Conservation (phyloP, 1,140 invertebrate species). For the Drosophila melanogaster region DNA sequence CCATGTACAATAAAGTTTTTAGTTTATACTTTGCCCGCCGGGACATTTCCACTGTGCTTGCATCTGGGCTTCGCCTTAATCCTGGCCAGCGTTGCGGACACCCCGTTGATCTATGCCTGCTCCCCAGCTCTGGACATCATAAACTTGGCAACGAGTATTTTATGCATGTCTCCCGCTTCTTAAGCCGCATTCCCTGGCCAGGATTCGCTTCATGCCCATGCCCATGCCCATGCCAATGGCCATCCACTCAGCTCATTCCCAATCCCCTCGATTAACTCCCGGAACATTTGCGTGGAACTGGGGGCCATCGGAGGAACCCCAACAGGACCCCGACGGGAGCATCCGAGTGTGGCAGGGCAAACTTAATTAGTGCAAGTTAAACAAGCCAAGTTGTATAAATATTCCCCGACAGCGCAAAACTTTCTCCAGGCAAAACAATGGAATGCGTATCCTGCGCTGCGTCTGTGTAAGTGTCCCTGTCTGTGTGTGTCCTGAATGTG, state of each 20-base stretch:
- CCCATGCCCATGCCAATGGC: no score
- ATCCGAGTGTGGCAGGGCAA: slow-evolving; percentile 75
- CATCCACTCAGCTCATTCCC: not conserved
- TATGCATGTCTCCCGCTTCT: slow-evolving; percentile 36
- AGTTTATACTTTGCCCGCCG: not conserved
- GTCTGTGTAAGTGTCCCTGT: slow-evolving; percentile 8
- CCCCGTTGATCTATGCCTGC: slow-evolving; percentile 24
- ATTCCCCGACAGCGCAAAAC: slow-evolving; percentile 67
- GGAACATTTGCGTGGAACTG: slow-evolving; percentile 14
- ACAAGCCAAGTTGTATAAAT: slow-evolving; percentile 78
- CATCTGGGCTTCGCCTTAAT: not conserved
- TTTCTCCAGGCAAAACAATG: slow-evolving; percentile 71
- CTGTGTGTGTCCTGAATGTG: slow-evolving; percentile 5
- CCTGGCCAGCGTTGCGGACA: slow-evolving; percentile 2
- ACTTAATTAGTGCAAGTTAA: slow-evolving; percentile 80
- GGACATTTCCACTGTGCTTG: not conserved
- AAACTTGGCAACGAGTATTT: slow-evolving; percentile 42
- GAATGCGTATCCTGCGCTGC: slow-evolving; percentile 41
- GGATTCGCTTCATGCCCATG: not conserved
- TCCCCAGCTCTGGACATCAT: slow-evolving; percentile 31
- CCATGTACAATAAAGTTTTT: not conserved
- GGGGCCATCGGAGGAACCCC: not conserved
- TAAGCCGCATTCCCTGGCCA: slow-evolving; percentile 3
- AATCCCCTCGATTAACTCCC: slow-evolving; percentile 10
- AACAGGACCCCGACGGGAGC: slow-evolving; percentile 33